Conservation (phyloP, 2,888 invertebrate species). For the Hemaris fuciformis region DNA sequence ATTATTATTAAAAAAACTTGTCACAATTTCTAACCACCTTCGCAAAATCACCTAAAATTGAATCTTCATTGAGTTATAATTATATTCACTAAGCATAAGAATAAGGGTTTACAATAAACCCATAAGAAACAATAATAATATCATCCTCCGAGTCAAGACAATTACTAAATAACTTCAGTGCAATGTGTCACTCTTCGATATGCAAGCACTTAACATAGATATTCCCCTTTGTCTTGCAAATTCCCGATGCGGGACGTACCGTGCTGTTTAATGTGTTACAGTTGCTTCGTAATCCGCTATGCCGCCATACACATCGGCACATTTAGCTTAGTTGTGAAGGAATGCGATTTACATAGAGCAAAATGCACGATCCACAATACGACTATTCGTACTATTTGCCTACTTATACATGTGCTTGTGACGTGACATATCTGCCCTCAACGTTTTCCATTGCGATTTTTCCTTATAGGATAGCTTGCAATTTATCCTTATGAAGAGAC, state of each 20-base stretch:
- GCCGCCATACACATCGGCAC: background rate
- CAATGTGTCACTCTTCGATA: background rate
- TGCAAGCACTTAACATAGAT: background rate
- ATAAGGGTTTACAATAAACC: background rate
- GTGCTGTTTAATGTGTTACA: background rate
- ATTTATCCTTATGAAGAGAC: background rate
- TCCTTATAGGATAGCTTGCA: background rate
- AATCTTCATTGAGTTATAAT: no score
- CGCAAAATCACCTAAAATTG: no score
- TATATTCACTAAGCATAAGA: no score
- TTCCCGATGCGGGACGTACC: background rate
- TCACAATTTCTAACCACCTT: no score
- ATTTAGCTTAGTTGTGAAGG: background rate
- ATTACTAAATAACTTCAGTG: background rate
- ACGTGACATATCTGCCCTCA: background rate
- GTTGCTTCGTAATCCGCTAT: constrained; percentile 6
- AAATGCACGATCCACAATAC: background rate
- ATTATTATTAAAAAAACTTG: no score
- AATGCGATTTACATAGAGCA: constrained; percentile 4
- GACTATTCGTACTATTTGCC: constrained; percentile 2
- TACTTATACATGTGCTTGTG: background rate
- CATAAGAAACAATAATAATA: background rate
- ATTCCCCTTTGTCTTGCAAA: background rate
- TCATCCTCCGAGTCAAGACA: background rate
- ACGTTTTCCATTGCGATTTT: background rate